Evolutionary conservation across 2,113 vertebrate species (phyloP), one percentile per base, ranked within the genome.

Genomic region (Scomber scombrus): DNA sequence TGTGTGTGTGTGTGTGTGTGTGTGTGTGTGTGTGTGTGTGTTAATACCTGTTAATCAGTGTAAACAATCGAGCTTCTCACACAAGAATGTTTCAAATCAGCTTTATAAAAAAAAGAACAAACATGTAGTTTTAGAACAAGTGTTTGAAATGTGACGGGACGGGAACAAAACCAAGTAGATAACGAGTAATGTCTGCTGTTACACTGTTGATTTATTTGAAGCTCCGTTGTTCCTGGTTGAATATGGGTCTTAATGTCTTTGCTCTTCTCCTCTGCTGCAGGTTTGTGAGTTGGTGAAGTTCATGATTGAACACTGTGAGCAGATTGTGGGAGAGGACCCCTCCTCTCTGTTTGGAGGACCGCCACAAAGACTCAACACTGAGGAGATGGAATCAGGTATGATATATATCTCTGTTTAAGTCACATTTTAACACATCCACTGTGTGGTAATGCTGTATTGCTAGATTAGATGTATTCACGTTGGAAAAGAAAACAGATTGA

Each of bases 271-370:
- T 56, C 58, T 15, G 46, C 40, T 58, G 76, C 91, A 99, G 97
- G 95, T 97, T 65, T 97, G 97, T 61, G 89, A 95, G 77, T 92
- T 99, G 93, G 95, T 97, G 74, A 96, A 96, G 85, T 97, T 98
- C 80, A 95, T 99, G 75, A 98, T 97, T 45, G 97, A 99, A 82
- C 97, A 97, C 78, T 96, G 96, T 86, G 91, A 93, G 91, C 91
- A 88, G 87, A 95, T 98, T 85, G 94, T 97, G 82, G 96, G 96
- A 87, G 95, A 97, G 64, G 96, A 97, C 47, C 95, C 97, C 46
- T 88, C 84, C 13, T 91, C 95, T 3, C 90, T 98, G 78, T 97
- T 97, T 11, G 94, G 95, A 88, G 96, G 95, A 11, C 95, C 96
- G 45, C 94, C 96, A 10, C 93, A 91, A 31, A 95, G 91, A 47